A percentile compares a stretch with the other conserved stretches of the same genome.
Conservation (phyloP, 1,140 invertebrate genomes). For the Stegodyphus mimosarum region DNA sequence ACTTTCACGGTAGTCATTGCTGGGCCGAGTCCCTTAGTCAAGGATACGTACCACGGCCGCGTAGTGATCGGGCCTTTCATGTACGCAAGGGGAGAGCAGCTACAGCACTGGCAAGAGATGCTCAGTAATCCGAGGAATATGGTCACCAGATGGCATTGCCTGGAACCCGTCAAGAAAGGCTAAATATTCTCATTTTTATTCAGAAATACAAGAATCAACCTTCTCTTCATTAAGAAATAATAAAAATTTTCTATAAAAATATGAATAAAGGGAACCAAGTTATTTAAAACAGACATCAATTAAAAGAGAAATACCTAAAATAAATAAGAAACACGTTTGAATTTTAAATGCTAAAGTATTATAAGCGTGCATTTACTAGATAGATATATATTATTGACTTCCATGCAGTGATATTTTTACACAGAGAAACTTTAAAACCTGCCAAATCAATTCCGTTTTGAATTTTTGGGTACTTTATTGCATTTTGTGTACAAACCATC, state of each 20-base stretch:
- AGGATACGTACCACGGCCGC: constrained; percentile 15
- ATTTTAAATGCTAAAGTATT: too few species aligned
- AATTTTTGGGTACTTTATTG: too few species aligned
- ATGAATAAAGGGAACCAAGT: too few species aligned
- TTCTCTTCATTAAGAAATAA: neutral
- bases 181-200: neutral
- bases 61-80: constrained; percentile 67
- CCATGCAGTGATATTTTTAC: too few species aligned
- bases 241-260: neutral
- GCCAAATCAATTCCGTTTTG: too few species aligned
- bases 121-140: constrained; percentile 77
- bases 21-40: constrained; percentile 1
- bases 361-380: too few species aligned
- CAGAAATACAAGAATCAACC: neutral
- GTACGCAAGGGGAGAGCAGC: constrained; percentile 67
- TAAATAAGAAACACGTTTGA: too few species aligned
- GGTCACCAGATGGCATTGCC: constrained; percentile 76
- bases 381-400: too few species aligned
- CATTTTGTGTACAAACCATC: too few species aligned
- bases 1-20: constrained; percentile 62
- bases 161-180: constrained; percentile 36
- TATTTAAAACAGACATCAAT: too few species aligned
- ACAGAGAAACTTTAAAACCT: too few species aligned
- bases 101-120: constrained; percentile 70
- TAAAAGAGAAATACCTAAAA: too few species aligned